Conservation (phyloP, 2,113 vertebrate species). For the Theristicus caerulescens region DNA sequence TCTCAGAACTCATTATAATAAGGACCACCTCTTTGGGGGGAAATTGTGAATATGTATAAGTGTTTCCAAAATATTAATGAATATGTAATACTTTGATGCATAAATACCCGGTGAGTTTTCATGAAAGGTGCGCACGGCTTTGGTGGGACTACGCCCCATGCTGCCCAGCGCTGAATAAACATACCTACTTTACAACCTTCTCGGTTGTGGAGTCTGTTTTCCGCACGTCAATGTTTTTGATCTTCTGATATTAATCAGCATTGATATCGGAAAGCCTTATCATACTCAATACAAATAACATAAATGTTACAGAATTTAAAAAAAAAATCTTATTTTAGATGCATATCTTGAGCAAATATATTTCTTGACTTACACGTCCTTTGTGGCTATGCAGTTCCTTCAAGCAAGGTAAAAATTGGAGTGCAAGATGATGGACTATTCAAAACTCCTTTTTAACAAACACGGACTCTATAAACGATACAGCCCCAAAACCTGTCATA, state of each 20-base stretch:
- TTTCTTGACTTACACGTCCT: not conserved
- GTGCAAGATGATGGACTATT: not conserved
- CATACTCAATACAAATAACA: not conserved
- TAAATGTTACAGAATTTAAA: not conserved
- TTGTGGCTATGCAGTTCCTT: not conserved
- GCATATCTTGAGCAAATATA: not conserved
- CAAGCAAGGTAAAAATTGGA: not conserved
- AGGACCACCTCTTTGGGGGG: too few relatives aligned
- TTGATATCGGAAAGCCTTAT: not conserved
- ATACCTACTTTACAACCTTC: too few relatives aligned
- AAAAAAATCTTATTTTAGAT: not conserved
- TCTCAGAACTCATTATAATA: too few relatives aligned
- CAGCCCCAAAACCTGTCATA: not conserved
- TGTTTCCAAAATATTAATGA: too few relatives aligned
- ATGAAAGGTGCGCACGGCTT: too few relatives aligned
- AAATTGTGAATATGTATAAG: too few relatives aligned
- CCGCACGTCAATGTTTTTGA: not conserved
- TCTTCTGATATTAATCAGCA: not conserved
- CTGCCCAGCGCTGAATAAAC: too few relatives aligned
- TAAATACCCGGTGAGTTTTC: too few relatives aligned
- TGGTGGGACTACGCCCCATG: too few relatives aligned
- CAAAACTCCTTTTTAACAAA: not conserved
- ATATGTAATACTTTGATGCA: too few relatives aligned
- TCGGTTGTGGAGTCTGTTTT: too few relatives aligned
- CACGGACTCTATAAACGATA: not conserved